Base-by-base conservation (phyloP, 2,797 vertebrate genomes). In the Dryobates pubescens region DNA sequence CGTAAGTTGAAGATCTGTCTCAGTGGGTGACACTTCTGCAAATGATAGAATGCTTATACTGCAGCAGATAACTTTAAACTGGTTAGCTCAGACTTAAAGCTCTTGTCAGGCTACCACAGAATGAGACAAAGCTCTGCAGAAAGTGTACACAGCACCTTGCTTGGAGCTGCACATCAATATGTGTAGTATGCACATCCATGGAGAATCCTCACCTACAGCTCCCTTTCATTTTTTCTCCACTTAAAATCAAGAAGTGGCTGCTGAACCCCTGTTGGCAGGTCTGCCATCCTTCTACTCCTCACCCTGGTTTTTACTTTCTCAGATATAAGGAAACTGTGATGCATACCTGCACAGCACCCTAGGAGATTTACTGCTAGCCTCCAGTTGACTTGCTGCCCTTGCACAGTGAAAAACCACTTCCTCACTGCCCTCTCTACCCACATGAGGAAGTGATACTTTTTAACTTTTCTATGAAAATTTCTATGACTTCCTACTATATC, bases 151-250 rank as follows among this genome's bases (percentile, higher is more conserved):
- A 4, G 27, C 13, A 30, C 72, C 82, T 65, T 9, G 36, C 51
- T 62, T 9, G 23, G 67, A 68, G 63, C 27, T 10, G 36, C 20
- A 41, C 2, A 0, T 30, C 24, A 30, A 68, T 19, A 16, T 1
- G 0, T 5, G 34, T 17, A 15, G 1, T 1, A 0, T 4, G 41
- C 56, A 63, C 15, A 20, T 22, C 54, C 57, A 20, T 1, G 27
- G 19, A n/a, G 47, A 41, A 78, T 34, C 27, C 18, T 41, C 51
- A 68, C 68, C 53, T 45, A 26, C 18, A 80, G 38, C 8, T 19
- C 47, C 34, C 22, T 72, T 67, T 67, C 32, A 67, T 69, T 63
- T 36, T 22, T 58, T 29, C 41, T 27, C 23, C 12, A 9, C 29
- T 54, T 36, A 14, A 12, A 63, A 27, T 68, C 57, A 61, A 45